phyloP scores from a whole-genome alignment of 2,113 vertebrate species.

The Sorex fumeus region DNA sequence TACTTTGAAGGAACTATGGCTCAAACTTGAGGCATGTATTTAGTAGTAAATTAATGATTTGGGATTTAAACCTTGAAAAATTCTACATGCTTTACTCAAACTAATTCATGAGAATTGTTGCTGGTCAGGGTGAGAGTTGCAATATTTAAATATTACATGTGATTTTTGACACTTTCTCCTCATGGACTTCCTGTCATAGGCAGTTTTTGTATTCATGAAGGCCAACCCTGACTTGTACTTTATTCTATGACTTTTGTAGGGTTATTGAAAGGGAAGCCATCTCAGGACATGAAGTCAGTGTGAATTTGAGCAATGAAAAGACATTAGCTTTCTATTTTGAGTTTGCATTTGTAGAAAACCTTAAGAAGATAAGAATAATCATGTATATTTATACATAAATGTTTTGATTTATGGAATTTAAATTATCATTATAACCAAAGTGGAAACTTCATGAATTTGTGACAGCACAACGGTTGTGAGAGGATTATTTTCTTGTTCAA shows the following conservation, averaged over 20 bases:
- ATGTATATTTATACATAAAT: neutral
- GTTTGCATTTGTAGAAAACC: slow-evolving; percentile 40
- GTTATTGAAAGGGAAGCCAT: neutral
- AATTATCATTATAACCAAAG: slow-evolving; percentile 12
- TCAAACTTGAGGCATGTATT: slow-evolving; percentile 14
- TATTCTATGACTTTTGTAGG: neutral
- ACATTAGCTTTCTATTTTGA: slow-evolving; percentile 41
- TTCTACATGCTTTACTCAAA: slow-evolving; percentile 4
- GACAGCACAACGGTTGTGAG: neutral
- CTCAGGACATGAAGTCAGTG: neutral
- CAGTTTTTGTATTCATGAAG: slow-evolving; percentile 1
- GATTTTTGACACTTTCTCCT: neutral
- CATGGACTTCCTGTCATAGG: neutral
- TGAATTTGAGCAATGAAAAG: slow-evolving; percentile 54
- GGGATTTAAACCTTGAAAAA: slow-evolving; percentile 50
- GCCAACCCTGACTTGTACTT: neutral
- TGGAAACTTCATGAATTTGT: neutral
- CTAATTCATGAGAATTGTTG: slow-evolving; percentile 42
- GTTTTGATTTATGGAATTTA: slow-evolving; percentile 32
- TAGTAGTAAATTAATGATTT: slow-evolving; percentile 9
- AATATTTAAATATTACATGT: slow-evolving; percentile 5
- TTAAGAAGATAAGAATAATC: neutral
- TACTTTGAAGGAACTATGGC: neutral
- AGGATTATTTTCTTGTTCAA: slow-evolving; percentile 39
- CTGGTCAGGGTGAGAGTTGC: slow-evolving; percentile 22